phyloP scores from a whole-genome alignment of 2,797 vertebrate genomes.

The Acridotheres tristis region DNA sequence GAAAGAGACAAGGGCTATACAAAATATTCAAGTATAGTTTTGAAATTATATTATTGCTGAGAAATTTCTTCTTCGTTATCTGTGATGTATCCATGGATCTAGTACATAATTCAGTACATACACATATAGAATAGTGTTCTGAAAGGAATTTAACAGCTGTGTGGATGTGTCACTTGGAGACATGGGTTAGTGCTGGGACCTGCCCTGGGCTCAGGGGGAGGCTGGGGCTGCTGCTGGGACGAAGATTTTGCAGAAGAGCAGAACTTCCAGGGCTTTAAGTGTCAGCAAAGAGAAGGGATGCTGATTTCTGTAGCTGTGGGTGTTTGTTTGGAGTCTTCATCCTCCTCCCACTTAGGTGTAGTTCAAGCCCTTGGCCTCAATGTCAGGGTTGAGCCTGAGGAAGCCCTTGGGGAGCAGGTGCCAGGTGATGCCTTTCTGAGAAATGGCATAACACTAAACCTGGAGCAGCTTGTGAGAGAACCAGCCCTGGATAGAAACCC shows the following conservation, averaged over 20 bases:
- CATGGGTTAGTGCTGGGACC: background rate
- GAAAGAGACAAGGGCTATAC: background rate
- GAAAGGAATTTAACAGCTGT: rapidly evolving
- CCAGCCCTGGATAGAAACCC: rapidly evolving
- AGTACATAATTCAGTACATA: background rate
- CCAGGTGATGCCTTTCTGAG: background rate
- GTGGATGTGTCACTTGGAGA: background rate
- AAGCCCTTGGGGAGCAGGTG: background rate
- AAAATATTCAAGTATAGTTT: background rate
- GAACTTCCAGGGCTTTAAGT: background rate
- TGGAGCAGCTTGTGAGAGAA: background rate
- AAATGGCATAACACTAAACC: background rate
- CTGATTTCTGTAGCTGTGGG: background rate
- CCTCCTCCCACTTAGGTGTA: background rate
- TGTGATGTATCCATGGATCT: background rate
- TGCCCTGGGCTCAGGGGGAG: background rate
- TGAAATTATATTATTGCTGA: background rate
- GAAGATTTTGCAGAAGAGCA: background rate
- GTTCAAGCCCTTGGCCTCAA: background rate
- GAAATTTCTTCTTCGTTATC: background rate
- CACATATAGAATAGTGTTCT: background rate
- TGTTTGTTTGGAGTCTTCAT: background rate
- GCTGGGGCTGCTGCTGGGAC: background rate
- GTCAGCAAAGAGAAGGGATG: background rate
- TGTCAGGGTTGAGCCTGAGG: rapidly evolving